Evolutionary conservation across 2,888 invertebrate genomes (phyloP).

Genomic region (Notocelia uddmanniana): DNA sequence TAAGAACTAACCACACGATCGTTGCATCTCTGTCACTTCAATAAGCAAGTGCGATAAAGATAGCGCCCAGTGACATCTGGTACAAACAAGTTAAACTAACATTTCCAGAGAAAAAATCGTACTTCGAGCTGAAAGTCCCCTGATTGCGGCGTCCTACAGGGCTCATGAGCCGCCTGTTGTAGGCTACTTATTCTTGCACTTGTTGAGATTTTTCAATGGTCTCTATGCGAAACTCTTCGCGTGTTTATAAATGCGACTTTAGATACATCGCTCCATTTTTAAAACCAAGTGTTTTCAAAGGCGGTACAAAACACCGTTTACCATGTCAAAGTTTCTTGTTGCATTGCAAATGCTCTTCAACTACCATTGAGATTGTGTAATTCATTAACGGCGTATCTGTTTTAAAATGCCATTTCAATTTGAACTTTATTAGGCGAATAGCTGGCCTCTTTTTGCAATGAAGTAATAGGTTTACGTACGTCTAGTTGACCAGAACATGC

Average conservation of each 20-base stretch:
- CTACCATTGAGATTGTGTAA: background rate
- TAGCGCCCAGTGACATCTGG: too few species aligned
- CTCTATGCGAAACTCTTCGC: background rate
- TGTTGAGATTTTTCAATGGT: background rate
- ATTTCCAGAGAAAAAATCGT: too few species aligned
- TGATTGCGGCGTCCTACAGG: too few species aligned
- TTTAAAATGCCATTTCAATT: background rate
- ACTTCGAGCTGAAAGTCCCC: too few species aligned
- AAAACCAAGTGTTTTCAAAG: slow-evolving; percentile 8
- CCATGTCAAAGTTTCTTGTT: slow-evolving; percentile 34
- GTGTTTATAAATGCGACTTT: background rate
- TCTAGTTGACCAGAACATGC: background rate
- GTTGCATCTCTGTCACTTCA: too few species aligned
- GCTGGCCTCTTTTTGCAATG: background rate
- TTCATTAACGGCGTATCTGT: background rate
- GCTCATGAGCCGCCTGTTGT: too few species aligned
- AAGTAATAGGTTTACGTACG: background rate
- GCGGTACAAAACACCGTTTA: slow-evolving; percentile 23
- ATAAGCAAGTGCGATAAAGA: too few species aligned
- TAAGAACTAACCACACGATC: too few species aligned
- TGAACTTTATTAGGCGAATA: background rate
- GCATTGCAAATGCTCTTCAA: slow-evolving; percentile 35
- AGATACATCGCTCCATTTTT: slow-evolving; percentile 9
- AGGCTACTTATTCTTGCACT: background rate
- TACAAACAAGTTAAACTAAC: too few species aligned